phyloP scores from a whole-genome alignment of 92 coral and sea anemone genomes.

The Anthopleura xanthogrammica region DNA sequence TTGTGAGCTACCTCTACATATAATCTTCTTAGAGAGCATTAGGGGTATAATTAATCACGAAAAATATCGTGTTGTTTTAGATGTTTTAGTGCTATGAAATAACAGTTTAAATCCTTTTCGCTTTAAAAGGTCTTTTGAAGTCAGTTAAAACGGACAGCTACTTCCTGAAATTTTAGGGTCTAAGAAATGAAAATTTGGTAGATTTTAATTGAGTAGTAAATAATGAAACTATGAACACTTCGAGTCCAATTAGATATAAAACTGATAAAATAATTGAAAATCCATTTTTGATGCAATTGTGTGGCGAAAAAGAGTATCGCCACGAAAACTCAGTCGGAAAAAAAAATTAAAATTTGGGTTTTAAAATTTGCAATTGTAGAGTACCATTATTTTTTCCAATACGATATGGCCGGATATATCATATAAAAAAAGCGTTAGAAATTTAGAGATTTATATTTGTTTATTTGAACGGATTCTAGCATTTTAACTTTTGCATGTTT shows the following conservation, averaged over 20 bases:
- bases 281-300: not conserved
- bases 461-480: not conserved
- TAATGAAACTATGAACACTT: not conserved
- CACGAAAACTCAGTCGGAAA: not conserved
- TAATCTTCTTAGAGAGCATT: not conserved
- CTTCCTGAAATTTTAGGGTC: not conserved
- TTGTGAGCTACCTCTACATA: not conserved
- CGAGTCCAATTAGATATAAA: not conserved
- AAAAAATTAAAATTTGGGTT: no score
- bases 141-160: not conserved
- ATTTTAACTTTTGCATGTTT: not conserved
- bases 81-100: not conserved
- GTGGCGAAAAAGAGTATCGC: not conserved
- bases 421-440: not conserved
- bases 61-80: conserved; percentile 1
- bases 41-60: not conserved
- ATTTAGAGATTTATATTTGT: not conserved
- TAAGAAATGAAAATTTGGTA: not conserved
- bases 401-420: no score
- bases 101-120: not conserved
- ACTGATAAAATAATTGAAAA: not conserved
- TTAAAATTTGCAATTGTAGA: no score
- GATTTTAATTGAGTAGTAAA: no score
- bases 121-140: not conserved
- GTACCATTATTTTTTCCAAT: not conserved